phyloP scores from a whole-genome alignment of 2,797 vertebrate species.

The Cirrhinus mrigala region DNA sequence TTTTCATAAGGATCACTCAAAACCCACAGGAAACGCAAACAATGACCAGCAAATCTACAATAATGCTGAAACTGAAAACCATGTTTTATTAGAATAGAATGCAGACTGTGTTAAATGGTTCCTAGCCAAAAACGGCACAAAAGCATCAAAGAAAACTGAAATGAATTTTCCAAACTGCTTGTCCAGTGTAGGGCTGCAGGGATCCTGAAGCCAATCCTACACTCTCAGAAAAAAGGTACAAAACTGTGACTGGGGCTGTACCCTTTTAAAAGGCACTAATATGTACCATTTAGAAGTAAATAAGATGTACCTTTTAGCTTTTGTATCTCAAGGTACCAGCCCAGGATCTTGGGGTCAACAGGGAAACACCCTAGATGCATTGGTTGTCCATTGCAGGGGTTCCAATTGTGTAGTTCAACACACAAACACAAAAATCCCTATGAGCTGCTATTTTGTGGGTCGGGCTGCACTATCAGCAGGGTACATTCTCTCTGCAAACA shows the following conservation, averaged over 20 bases:
- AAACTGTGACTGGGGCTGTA: neutral
- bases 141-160: neutral
- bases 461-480: constrained; percentile 65
- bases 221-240: neutral
- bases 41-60: neutral
- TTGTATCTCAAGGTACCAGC: neutral
- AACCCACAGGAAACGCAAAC: neutral
- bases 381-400: neutral
- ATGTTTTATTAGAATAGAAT: neutral
- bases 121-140: neutral
- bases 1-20: neutral
- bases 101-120: neutral
- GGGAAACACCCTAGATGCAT: neutral
- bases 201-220: neutral
- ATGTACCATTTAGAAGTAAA: neutral
- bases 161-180: neutral
- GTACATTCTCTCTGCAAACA: constrained; percentile 59
- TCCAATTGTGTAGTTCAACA: neutral
- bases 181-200: neutral
- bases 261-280: neutral
- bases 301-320: neutral
- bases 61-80: neutral
- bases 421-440: constrained; percentile 49
- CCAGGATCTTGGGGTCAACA: neutral
- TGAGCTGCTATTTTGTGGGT: constrained; percentile 48